Percentiles rank a stretch among this genome's conserved stretches.
Conservation (phyloP, 2,113 vertebrate genomes). For the Nettapus auritus region DNA sequence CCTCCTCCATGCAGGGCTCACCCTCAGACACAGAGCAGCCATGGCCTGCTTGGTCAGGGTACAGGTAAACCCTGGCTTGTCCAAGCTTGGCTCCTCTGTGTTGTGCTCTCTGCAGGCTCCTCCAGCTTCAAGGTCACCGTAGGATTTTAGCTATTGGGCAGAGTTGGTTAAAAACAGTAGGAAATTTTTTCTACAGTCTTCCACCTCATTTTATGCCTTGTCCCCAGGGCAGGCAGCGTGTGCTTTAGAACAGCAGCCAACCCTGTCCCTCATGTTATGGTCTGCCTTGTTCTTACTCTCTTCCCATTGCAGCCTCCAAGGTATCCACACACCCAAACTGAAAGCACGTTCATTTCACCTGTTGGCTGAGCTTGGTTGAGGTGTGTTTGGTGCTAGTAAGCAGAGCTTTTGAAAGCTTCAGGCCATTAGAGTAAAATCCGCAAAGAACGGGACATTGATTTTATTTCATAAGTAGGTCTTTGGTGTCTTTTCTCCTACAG, state of each 20-base stretch:
- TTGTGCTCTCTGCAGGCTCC: background rate
- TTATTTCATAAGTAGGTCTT: background rate
- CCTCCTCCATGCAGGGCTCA: background rate
- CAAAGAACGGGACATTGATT: background rate
- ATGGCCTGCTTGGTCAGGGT: background rate
- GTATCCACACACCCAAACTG: background rate
- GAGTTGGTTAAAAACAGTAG: background rate
- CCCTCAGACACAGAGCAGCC: background rate
- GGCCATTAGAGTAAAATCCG: background rate
- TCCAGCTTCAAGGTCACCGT: background rate
- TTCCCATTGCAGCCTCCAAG: background rate
- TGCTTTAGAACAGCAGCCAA: background rate
- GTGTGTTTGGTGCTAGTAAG: background rate
- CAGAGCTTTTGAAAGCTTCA: background rate
- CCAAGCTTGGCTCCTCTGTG: background rate
- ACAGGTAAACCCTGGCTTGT: background rate
- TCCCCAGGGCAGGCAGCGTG: background rate
- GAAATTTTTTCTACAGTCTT: background rate
- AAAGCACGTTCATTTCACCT: accelerated
- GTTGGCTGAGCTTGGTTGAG: background rate
- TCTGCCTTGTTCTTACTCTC: background rate
- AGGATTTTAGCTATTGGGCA: background rate
- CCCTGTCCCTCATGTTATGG: accelerated
- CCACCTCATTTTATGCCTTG: background rate
- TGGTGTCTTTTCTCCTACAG: background rate